These are phyloP conservation scores for Allophyes oxyacanthae DNA, from an alignment of 2,888 invertebrate genomes.

Conservation along the genomic window DNA sequence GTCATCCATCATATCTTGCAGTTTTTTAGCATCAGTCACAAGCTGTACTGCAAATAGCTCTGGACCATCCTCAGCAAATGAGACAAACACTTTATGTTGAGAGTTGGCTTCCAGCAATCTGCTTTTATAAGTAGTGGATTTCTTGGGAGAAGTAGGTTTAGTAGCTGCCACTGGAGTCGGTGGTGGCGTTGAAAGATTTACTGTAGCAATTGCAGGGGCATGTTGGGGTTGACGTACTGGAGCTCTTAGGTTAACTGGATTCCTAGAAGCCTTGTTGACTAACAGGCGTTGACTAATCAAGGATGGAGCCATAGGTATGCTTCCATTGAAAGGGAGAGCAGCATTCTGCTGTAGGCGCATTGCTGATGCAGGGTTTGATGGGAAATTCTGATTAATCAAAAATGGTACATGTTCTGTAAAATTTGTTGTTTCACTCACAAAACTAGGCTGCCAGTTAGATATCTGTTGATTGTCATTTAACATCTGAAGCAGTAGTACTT, in stretches of 20 bases:
- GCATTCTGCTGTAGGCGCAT: conserved; percentile 81
- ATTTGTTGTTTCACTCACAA: conserved; percentile 64
- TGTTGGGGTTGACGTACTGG: conserved; percentile 78
- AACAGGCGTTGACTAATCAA: conserved; percentile 76
- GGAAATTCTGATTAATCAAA: conserved; percentile 81
- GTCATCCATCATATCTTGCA: conserved; percentile 92
- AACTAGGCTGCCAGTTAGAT: conserved; percentile 73
- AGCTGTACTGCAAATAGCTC: conserved; percentile 93
- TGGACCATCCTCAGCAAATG: conserved; percentile 94
- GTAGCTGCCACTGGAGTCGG: conserved; percentile 53
- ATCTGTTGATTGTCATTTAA: conserved; percentile 65
- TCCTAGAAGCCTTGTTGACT: conserved; percentile 75
- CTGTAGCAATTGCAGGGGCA: conserved; percentile 44
- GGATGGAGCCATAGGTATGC: conserved; percentile 67
- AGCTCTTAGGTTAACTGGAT: conserved; percentile 74
- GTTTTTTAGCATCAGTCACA: conserved; percentile 88
- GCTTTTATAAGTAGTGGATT: conserved; percentile 88
- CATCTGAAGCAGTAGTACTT: conserved; percentile 72
- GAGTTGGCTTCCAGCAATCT: conserved; percentile 81
- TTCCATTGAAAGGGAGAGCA: conserved; percentile 75
- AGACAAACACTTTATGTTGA: conserved; percentile 92
- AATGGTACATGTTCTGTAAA: conserved; percentile 82
- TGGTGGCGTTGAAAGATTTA: conserved; percentile 45
- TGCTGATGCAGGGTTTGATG: conserved; percentile 81
- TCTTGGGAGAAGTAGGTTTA: conserved; percentile 77